Evolutionary conservation across 2,113 vertebrate species (phyloP).

Genomic region (Capra hircus): DNA sequence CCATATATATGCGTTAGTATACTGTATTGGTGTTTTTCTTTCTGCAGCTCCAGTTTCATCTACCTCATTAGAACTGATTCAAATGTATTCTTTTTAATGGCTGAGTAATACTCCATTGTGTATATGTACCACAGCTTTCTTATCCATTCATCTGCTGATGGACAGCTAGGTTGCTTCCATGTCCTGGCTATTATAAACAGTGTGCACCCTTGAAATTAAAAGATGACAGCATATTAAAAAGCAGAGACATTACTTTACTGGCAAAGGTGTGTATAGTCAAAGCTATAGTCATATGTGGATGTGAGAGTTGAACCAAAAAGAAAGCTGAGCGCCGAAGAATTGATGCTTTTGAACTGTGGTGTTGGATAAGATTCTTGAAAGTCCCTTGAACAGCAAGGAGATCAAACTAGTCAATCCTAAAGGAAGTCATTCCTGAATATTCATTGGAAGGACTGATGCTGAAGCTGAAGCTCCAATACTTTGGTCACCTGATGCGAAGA

Average conservation of each 20-base stretch:
- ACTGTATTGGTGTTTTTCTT: too few relatives aligned
- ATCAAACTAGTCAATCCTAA: background rate
- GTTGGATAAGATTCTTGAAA: background rate
- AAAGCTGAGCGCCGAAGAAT: rapidly evolving
- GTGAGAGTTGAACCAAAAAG: background rate
- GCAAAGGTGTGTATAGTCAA: background rate
- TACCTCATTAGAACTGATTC: too few relatives aligned
- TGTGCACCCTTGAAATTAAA: background rate
- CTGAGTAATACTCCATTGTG: too few relatives aligned
- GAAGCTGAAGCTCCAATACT: background rate
- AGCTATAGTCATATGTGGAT: background rate
- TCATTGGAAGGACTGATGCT: background rate
- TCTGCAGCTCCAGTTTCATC: too few relatives aligned
- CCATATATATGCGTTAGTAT: too few relatives aligned
- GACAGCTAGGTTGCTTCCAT: too few relatives aligned
- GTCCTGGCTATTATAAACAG: too few relatives aligned
- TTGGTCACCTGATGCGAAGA: background rate
- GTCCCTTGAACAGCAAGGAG: background rate
- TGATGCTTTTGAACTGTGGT: background rate
- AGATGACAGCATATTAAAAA: background rate
- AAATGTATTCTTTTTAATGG: too few relatives aligned
- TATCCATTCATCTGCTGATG: too few relatives aligned
- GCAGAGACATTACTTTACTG: background rate
- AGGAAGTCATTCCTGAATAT: background rate
- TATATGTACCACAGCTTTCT: too few relatives aligned